Evolutionary conservation across 2,888 invertebrate genomes (phyloP), one percentile per base, ranked within the genome.

Genomic region (Metellina segmentata): DNA sequence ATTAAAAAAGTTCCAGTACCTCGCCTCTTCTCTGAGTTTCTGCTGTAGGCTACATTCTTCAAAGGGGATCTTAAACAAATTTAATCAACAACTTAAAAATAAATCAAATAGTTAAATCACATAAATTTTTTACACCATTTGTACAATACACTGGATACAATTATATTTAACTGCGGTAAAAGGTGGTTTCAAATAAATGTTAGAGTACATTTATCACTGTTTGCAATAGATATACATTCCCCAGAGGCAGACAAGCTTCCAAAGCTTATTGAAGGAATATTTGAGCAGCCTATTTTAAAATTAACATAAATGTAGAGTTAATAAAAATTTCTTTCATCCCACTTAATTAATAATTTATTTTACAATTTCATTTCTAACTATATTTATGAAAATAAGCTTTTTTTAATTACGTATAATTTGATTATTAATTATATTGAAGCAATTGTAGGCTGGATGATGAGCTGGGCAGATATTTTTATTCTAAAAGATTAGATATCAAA

Each of bases 1-100:
- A 61, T 61, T 8, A 6, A 61, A 61, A n/a, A 61, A 61, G 16
- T 5, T 61, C 6, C 9, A 61, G 0, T 94, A 95, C 94, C 95
- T 96, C 0, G 98, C 97, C 95, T 98, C 98, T 95, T 98, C 98
- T 89, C 98, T 96, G 74, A 98, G 95, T 95, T 98, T 98, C 94
- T 97, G 97, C 0, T 97, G 96, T 6, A 98, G 93, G 7, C 97
- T 96, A 94, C 98, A 98, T 94, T 97, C 97, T 82, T 97, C 96
- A 85, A 96, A 96, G 0, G 98, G 98, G 1, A 98, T 95, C 95
- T 95, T 93, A 78, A 94, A 94, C 52, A 49, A 85, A 34, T 34
- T 34, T 34, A 34, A 34, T 34, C 61, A 61, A 61, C 61, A 16
- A 5, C 13, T 13, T 5, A 61, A 16, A 16, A 61, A 8, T 16